Percentiles rank a stretch among this genome's conserved stretches.
phyloP scores from a whole-genome alignment of 2,888 invertebrate species.

The Hypena proboscidalis region DNA sequence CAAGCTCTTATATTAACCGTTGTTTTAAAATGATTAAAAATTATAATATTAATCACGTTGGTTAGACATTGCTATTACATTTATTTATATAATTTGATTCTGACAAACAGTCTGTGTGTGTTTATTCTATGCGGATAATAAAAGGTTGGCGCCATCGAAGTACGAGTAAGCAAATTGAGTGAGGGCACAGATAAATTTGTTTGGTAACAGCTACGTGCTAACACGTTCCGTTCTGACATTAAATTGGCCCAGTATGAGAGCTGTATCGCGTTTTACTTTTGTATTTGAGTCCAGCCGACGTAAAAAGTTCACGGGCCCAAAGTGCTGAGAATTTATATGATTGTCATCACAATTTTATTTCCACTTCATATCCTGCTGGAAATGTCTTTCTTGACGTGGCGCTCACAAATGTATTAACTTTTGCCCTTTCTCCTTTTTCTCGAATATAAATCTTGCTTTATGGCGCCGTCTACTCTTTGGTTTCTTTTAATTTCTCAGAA shows the following conservation, averaged over 20 bases:
- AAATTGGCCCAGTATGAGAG: conserved; percentile 51
- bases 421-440: conserved; percentile 16
- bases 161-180: conserved; percentile 63
- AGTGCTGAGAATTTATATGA: conserved; percentile 36
- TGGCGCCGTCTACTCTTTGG: conserved; percentile 9
- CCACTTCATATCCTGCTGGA: conserved; percentile 37
- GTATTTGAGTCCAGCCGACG: conserved; percentile 20
- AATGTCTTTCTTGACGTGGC: conserved; percentile 34
- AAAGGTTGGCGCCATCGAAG: conserved; percentile 65
- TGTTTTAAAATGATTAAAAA: conserved; percentile 21
- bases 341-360: conserved; percentile 44
- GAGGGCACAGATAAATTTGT: conserved; percentile 67
- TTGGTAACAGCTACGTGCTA: conserved; percentile 62
- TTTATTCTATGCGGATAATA: conserved; percentile 60
- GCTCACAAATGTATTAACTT: conserved; percentile 34
- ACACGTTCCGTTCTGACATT: conserved; percentile 53
- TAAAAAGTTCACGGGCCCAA: conserved; percentile 26
- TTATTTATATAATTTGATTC: conserved; percentile 35
- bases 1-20: conserved; percentile 25
- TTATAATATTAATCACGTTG: conserved; percentile 21
- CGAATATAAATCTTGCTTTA: conserved; percentile 30
- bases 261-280: conserved; percentile 45
- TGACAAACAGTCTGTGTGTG: conserved; percentile 34
- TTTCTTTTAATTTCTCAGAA: conserved; percentile 18
- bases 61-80: conserved; percentile 20